These are phyloP conservation scores for Macrosiphum euphorbiae DNA, from an alignment of 2,888 invertebrate genomes.

Conservation along the genomic window DNA sequence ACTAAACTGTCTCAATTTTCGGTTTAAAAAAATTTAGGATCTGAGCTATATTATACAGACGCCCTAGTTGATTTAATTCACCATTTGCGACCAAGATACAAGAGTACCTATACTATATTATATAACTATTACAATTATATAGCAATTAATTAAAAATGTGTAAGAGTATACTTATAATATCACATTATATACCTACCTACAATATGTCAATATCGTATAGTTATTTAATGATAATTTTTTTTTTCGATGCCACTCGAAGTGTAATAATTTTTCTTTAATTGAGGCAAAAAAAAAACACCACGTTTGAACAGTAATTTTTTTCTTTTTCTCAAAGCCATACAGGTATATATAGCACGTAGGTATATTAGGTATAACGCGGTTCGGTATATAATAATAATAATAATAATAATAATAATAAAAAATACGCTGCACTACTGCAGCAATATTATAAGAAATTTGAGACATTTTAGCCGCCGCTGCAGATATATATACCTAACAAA, in stretches of 20 bases:
- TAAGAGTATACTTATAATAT: not conserved
- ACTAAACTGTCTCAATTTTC: not conserved
- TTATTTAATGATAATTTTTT: not conserved
- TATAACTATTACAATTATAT: not conserved
- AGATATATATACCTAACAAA: not conserved
- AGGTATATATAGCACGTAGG: not conserved
- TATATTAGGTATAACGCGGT: not conserved
- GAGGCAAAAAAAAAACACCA: not conserved
- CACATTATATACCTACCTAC: not conserved
- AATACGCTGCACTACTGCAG: constrained; percentile 1
- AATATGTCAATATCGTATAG: not conserved
- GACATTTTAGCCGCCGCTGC: constrained; percentile 13
- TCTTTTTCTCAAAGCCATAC: not conserved
- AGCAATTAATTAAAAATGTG: not conserved
- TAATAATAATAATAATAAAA: not conserved
- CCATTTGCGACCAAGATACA: not conserved
- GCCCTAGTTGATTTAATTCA: not conserved
- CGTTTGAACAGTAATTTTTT: not conserved
- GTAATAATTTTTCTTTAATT: not conserved
- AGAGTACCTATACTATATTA: not conserved
- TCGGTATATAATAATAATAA: not conserved
- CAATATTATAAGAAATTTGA: not conserved
- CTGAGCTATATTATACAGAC: not conserved
- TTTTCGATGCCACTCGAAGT: not conserved
- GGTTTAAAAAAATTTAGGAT: not conserved